Evolutionary conservation across 2,113 vertebrate species (phyloP).

Genomic region (Petrocephalus microphthalmus): DNA sequence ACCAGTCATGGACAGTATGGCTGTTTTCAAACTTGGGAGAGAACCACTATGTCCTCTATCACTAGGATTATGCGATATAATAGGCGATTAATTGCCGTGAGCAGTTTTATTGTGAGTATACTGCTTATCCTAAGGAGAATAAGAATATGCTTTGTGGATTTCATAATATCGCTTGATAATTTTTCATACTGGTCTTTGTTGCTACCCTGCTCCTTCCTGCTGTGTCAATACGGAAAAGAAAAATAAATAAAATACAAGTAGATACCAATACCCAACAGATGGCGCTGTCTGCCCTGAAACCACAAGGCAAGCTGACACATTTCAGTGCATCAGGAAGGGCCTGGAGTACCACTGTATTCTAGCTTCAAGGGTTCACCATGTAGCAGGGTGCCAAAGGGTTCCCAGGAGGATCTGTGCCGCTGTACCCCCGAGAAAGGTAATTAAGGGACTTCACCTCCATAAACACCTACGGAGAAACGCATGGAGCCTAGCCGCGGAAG

Average conservation of each 20-base stretch:
- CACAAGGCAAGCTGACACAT: background rate
- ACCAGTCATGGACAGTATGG: background rate
- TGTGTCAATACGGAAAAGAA: background rate
- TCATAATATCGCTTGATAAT: background rate
- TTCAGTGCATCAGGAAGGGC: background rate
- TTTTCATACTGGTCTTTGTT: background rate
- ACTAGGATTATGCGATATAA: background rate
- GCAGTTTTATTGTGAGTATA: background rate
- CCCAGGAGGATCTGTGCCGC: background rate
- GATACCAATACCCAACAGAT: background rate
- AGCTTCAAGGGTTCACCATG: background rate
- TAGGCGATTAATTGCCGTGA: background rate
- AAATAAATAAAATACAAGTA: background rate
- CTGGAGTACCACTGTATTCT: background rate
- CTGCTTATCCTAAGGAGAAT: background rate
- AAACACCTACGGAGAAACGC: background rate
- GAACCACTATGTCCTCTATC: background rate
- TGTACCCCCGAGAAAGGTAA: background rate
- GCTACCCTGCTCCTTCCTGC: background rate
- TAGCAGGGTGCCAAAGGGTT: background rate
- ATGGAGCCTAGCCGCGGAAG: background rate
- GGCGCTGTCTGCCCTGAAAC: background rate
- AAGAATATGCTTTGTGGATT: background rate
- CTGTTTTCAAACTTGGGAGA: background rate
- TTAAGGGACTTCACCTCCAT: background rate